phyloP scores from a whole-genome alignment of 1,140 invertebrate species.

The Drosophila sechellia region DNA sequence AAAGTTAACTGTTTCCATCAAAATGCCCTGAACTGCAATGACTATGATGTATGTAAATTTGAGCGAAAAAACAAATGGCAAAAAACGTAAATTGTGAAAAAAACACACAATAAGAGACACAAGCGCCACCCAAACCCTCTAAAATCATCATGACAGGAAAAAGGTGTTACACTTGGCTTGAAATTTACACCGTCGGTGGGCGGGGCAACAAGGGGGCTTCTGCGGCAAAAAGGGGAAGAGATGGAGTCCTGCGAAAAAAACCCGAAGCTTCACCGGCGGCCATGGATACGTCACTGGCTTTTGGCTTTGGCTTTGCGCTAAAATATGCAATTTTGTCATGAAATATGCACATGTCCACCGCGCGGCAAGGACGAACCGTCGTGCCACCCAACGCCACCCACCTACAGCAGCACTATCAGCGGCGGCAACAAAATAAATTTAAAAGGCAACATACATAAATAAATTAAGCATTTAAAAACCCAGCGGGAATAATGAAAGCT shows the following conservation, averaged over 20 bases:
- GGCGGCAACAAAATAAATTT: constrained; percentile 53
- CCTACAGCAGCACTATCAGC: constrained; percentile 20
- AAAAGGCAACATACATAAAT: constrained; percentile 63
- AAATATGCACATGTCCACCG: constrained; percentile 75
- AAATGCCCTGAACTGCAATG: constrained; percentile 36
- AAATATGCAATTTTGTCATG: constrained; percentile 77
- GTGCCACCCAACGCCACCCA: constrained; percentile 17
- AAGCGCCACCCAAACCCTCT: constrained; percentile 27
- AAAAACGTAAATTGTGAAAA: constrained; percentile 5
- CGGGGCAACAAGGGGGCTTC: neutral
- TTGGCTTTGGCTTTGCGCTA: constrained; percentile 60
- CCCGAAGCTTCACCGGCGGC: constrained; percentile 9
- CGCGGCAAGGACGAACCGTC: constrained; percentile 54
- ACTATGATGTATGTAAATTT: constrained; percentile 61
- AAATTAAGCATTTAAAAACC: constrained; percentile 66
- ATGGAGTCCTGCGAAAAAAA: neutral
- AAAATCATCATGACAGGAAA: constrained; percentile 69
- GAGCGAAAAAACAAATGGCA: constrained; percentile 22
- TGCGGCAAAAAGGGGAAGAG: neutral
- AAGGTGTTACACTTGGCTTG: constrained; percentile 75
- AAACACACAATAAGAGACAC: constrained; percentile 32
- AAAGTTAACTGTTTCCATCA: constrained; percentile 40
- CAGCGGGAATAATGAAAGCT: constrained; percentile 48
- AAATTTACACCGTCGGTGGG: constrained; percentile 57
- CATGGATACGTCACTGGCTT: constrained; percentile 36